Base-by-base conservation (phyloP, 2,113 vertebrate genomes). In the Murina feae region DNA sequence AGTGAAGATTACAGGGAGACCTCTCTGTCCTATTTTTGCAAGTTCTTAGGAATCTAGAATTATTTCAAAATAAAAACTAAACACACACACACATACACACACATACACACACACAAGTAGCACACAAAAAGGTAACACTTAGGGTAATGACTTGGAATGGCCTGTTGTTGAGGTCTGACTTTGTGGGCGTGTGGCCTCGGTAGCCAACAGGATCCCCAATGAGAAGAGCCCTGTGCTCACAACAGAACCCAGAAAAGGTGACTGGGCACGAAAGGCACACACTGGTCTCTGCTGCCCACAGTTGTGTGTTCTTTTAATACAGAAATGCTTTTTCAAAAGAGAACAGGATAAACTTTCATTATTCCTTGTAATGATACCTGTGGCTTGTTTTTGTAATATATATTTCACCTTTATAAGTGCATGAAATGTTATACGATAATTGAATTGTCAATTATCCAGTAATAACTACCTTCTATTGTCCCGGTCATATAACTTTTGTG, bases 371-470 rank as follows among this genome's bases (percentile, higher is more conserved):
- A 91, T 63, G 23, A 93, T 32, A 58, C 4, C 35, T 18, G 3
- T 42, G 39, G 7, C 51, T 83, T 55, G 7, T 88, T 86, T 92
- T 55, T 63, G 23, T 75, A 83, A 84, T 65, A 83, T 3, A 5
- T 20, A 80, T 87, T 95, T 86, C 49, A 65, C 35, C 74, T 82
- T 65, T 25, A 21, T 79, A 94, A 60, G 16, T 30, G 0, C 35
- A 49, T 47, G 14, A 84, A 47, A 51, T 42, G 44, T 58, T 72
- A 30, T 25, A 32, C 68, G 63, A 42, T 63, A 55, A 83, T 51
- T 80, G 2, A n/a, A 80, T 76, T 65, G 35, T 93, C 72, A 44
- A 94, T 94, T 89, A 75, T 17, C 37, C 65, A 76, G 13, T 82
- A 18, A 60, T 49, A 53, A 55, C 80, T 81, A 2, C 55, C 47